Conservation (phyloP, 2,888 invertebrate genomes). For the Amphipoea lucens region DNA sequence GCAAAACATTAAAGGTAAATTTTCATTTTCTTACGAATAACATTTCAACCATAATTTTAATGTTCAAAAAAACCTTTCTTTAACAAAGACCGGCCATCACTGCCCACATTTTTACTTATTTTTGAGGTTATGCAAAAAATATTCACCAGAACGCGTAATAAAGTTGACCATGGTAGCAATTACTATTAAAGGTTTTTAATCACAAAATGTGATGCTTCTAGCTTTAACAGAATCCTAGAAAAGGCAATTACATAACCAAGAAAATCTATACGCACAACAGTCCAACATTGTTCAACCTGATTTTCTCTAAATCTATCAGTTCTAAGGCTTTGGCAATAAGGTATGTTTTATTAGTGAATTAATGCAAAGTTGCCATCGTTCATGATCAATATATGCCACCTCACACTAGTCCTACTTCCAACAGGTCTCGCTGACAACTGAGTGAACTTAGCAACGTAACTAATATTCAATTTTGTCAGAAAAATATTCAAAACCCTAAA, state of each 20-base stretch:
- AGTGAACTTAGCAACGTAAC: not conserved
- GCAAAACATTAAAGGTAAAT: not conserved
- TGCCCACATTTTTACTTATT: not conserved
- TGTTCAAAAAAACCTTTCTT: not conserved
- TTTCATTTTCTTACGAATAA: not conserved
- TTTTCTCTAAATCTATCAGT: not conserved
- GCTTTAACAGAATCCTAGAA: not conserved
- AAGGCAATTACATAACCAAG: not conserved
- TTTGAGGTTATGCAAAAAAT: not conserved
- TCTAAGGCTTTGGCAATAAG: too few relatives aligned
- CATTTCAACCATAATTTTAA: too few relatives aligned
- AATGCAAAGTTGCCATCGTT: too few relatives aligned
- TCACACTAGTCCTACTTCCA: not conserved
- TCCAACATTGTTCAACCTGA: not conserved
- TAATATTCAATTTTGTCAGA: too few relatives aligned
- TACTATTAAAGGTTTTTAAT: too few relatives aligned
- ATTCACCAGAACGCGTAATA: not conserved
- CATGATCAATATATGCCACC: not conserved
- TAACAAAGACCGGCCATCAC: not conserved
- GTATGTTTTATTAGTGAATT: too few relatives aligned
- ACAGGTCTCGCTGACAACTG: not conserved
- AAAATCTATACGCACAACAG: not conserved
- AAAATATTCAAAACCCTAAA: too few relatives aligned
- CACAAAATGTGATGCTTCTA: not conserved
- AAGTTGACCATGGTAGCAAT: not conserved